Evolutionary conservation across 2,888 invertebrate genomes (phyloP), one percentile per base, ranked within the genome.

Genomic region (Strigamia transsilvanica): DNA sequence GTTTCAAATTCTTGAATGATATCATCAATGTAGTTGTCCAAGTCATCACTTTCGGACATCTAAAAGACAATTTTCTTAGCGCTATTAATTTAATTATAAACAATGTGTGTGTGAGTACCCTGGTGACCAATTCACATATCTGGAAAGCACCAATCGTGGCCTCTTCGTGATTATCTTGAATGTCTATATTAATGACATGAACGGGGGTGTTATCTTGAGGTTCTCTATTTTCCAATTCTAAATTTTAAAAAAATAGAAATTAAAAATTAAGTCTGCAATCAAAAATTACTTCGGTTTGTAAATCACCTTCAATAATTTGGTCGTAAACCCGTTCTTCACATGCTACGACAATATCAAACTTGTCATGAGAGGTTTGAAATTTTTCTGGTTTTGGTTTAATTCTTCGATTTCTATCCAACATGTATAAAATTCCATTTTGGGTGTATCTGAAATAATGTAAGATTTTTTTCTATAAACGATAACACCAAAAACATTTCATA

Each of bases 81-180:
- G 9, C 9, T 38, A 4, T 38, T 6, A 38, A 10, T 0, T 4
- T 9, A 38, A 38, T 38, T 38, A 38, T 9, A 38, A 38, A 38
- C 2, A 6, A 38, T 23, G 32, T 80, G 10, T n/a, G n/a, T 34
- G n/a, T 21, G 85, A 88, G 88, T 90, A 95, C 94, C 93, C 94
- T 93, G 82, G 93, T 92, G 85, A 97, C 95, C 90, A 99, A 92
- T 89, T 99, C 98, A 89, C 96, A 96, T 85, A 99, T 98, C 85
- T 98, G 91, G 90, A 99, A 98, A 46, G 99, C 99, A 84, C 99
- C 99, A 87, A 99, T 93, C 3, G 99, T 97, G 0, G 99, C 99
- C 89, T 99, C 99, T 88, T 99, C 99, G 85, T 99, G 97, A 89
- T 99, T 99, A 90, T 99, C 99, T 88, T 97, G 97, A 86, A 99